Base-by-base conservation (phyloP, 1,140 invertebrate genomes). In the Trachelipus rathkii region DNA sequence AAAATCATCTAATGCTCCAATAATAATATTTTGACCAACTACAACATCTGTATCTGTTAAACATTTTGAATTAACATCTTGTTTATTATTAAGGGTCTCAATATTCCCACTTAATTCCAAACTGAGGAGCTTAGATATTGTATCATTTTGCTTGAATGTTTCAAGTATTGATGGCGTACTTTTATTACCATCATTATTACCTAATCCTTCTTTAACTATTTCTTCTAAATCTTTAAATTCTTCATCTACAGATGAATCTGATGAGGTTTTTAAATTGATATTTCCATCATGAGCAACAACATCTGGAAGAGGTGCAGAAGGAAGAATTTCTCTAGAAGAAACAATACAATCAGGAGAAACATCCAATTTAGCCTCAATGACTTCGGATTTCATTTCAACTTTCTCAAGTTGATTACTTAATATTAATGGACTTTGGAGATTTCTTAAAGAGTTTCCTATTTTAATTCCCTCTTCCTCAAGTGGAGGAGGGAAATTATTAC, bases 341-440 rank as follows among this genome's bases (percentile, higher is more conserved):
- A 79, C 78, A 24, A 79, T 72, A 77, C 75, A 79, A 71, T 79
- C 78, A 10, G 78, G 78, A 9, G 78, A 79, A 19, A 75, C 78
- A 15, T 24, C 66, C 68, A 8, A 74, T 19, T 11, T 71, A 70
- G 24, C 19, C 68, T 23, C 66, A 33, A 33, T 33, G 1, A 33
- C 33, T 3, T 33, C 33, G 1, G 6, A 33, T 33, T 33, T 33
- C 6, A 33, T 33, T 33, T 33, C 33, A 3, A 3, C 33, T 33
- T 33, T 33, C 1, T 33, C 33, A 33, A 1, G 33, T 33, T 33
- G 33, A 33, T 69, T 45, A 43, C 10, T 68, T 13, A 44, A 43
- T 10, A n/a, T 5, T 21, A 15, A 45, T 50, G 44, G 19, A 19
- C n/a, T 50, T 73, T 44, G n/a, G 13, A 73, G 44, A 19, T 24